Evolutionary conservation across 2,113 vertebrate genomes (phyloP), one percentile per base, ranked within the genome.

Genomic region (Rhynchopsitta pachyrhyncha): DNA sequence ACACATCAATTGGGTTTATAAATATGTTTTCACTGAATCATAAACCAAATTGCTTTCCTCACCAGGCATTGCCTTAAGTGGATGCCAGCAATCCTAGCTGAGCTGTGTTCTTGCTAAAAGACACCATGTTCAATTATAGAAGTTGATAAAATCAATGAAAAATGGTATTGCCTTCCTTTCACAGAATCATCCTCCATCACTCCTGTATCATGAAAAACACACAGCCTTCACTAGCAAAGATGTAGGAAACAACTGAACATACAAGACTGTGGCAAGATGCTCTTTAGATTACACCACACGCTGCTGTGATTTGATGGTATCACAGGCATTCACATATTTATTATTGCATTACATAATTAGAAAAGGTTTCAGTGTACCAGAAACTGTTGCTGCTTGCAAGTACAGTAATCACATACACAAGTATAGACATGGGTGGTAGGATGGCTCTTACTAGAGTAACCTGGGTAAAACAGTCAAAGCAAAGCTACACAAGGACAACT

Each of bases 101-200:
- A 64, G 11, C 18, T 49, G 9, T 27, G 8, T 17, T 35, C 29
- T 68, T 82, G 6, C 22, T 37, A 68, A 74, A 76, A 91, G 9
- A 41, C 33, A n/a, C 1, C 6, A 39, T 0, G 0, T 44, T 80
- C 49, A 84, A 59, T n/a, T 53, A 92, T 49, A 69, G 41, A 75
- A 39, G 20, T 15, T 15, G 13, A 49, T 52, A 67, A 71, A 88
- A 78, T 13, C 6, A 62, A 39, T 1, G 1, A 19, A 44, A 81
- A 81, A 82, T 42, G 2, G 7, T 27, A 33, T 25, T 35, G 13
- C 13, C 37, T 68, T 70, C 28, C 7, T 85, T 83, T 59, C 53
- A 88, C 39, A 82, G 11, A 78, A 42, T 78, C 35, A 50, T 59
- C 12, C 10, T 55, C 4, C 16, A 18, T 19, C 39, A 16, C 3